Evolutionary conservation across 2,113 vertebrate genomes (phyloP), one percentile per base, ranked within the genome.

Genomic region (Heteronetta atricapilla): DNA sequence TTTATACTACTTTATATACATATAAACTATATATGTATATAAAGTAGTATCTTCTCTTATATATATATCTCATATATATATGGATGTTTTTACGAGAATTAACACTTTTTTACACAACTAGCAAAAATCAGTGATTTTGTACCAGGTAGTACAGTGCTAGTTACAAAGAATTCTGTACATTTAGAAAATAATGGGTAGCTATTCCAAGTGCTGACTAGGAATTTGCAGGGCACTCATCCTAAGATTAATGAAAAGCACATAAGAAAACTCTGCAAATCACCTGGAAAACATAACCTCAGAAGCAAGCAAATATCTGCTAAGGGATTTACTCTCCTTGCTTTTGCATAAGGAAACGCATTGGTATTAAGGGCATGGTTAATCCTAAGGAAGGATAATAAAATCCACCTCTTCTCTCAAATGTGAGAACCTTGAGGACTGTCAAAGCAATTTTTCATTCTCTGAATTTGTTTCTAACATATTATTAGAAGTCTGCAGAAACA

Each of bases 401-500:
- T 62, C 59, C 23, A 9, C 75, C 64, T 66, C 1, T 0, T 88
- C 89, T 48, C 62, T 58, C 53, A 52, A 89, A 68, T 62, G 53
- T 69, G 82, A 94, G 72, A 95, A 77, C 66, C 79, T 46, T 68
- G 86, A 77, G 83, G 94, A 72, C 33, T 75, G 95, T 88, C 69
- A 86, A 74, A 91, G 89, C 46, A 17, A 82, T 96, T 95, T 95
- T 76, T 95, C 56, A 88, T 55, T 34, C 77, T 75, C 69, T 82
- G 93, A 90, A 82, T 91, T 87, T 60, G 60, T 68, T 92, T 87
- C 88, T 40, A 82, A 44, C 12, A 1, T 74, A 21, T 38, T 40
- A 92, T 85, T 88, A 91, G 85, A 48, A 93, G 82, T 25, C 94
- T 90, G 89, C 64, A 88, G 81, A 85, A 96, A 56, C 56, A 74